Base-by-base conservation (phyloP, 1,140 invertebrate genomes). In the Kradibia gibbosae region DNA sequence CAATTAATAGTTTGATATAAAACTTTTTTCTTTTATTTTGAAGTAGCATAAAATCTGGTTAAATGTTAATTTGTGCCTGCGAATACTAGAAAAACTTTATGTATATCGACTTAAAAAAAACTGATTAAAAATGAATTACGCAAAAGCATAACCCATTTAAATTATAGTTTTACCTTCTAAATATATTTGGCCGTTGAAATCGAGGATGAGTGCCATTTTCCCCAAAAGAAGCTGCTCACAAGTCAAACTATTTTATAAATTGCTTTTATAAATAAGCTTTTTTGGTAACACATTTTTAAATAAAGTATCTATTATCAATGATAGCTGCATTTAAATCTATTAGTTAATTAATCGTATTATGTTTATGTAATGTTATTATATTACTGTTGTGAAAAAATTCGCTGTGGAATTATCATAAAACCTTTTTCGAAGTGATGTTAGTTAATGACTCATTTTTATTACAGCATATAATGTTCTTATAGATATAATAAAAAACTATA, bases 21-120 rank as follows among this genome's bases (percentile, higher is more conserved):
- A n/a, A n/a, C n/a, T n/a, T n/a, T n/a, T n/a, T n/a, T 7, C 34
- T 17, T 31, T 84, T 86, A 83, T 83, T 76, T 85, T 82, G 83
- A 82, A 83, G 82, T 73, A 78, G 22, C 71, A 74, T n/a, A 55
- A 45, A 74, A 60, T 78, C 48, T 53, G 28, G 80, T 31, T 36
- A 48, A 45, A 83, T 75, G 72, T 20, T 79, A 62, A 79, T 79
- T 79, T 53, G 74, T 53, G 57, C 55, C 28, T 22, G 78, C 45
- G 57, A 48, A 72, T 42, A 53, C 57, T 60, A 55, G 80, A 53
- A 8, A 67, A 81, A 76, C 73, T 73, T 71, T 81, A 65, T 81
- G 76, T 81, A 81, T 81, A 76, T 76, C 34, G 50, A n/a, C 80
- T 76, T 73, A 73, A 76, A 76, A 76, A 81, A 75, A 57, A 5